Evolutionary conservation across 2,113 vertebrate genomes (phyloP), one percentile per base, ranked within the genome.

Genomic region (Phylloscopus trochilus): DNA sequence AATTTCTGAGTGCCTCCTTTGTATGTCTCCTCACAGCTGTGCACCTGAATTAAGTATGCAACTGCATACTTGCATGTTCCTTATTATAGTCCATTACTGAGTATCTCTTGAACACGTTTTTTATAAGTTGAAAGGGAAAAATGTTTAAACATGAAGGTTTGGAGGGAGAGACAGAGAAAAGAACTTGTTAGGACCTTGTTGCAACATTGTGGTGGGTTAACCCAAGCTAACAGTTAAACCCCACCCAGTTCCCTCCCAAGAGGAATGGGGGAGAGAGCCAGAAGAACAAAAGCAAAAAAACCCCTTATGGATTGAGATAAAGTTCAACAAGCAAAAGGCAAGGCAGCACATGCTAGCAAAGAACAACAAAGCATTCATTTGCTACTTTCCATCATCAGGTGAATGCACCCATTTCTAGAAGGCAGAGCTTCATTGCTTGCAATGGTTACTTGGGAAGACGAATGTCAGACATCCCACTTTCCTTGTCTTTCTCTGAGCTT

Each of bases 281-380:
- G 12, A 92, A 49, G 13, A 9, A 15, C 15, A 59, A 82, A 63
- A 70, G 15, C 26, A 85, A 51, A 35, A 67, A 35, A 27, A 41
- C 10, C 39, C 4, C 0, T 51, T 3, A 0, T 2, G 3, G 5
- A 8, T 30, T 2, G 5, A 59, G 5, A 78, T 43, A 51, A 77
- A 56, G 8, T 52, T 79, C 37, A 56, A 51, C 73, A 72, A 84
- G 3, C 78, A 70, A 64, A 89, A 52, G 23, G 11, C 16, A 74
- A 87, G 72, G 28, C 4, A 10, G 14, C 11, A 31, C 5, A 18
- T 5, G 15, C 14, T 72, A 78, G 13, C 51, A 91, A 81, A 82
- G 35, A 7, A 78, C 91, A 46, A 49, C 8, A 49, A 53, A 30
- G 15, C 23, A 46, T 44, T 84, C 0, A 39, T 72, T 91, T 18